Evolutionary conservation across 2,797 vertebrate genomes (phyloP), one percentile per base, ranked within the genome.

Genomic region (Danionella dracula): DNA sequence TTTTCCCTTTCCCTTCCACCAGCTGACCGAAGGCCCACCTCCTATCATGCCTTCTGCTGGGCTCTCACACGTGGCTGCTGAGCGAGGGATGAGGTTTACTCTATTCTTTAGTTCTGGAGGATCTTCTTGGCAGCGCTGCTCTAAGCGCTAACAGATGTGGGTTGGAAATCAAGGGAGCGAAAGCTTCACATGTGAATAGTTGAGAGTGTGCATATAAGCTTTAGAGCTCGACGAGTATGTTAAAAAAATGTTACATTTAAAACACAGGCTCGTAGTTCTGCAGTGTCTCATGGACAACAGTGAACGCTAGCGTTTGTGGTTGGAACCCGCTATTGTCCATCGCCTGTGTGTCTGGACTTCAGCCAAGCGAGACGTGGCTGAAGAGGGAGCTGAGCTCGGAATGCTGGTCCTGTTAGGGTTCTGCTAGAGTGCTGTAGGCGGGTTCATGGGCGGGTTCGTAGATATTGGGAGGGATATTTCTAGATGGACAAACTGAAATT

Each of bases 341-440:
- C 11, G 50, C 32, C 40, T 60, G 21, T 65, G n/a, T 60, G 62
- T 49, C 68, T 73, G 73, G 68, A 57, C 19, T 56, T 19, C 27
- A 50, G 72, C 74, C 76, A 76, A 67, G 53, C 49, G 32, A 74
- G 69, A 76, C 61, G 62, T 76, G 74, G 68, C 76, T 66, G 15
- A 51, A 60, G 46, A 54, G 60, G 10, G 59, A 67, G 54, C 40
- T 11, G 13, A 70, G 19, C 59, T 61, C 68, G 68, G 58, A 69
- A 34, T 60, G 31, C 42, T 70, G 50, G 68, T 71, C 73, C 71
- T 71, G 54, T 20, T 53, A 66, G 44, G 45, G 48, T 73, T 31
- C 53, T 59, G 57, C 53, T 44, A 45, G 60, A 65, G 19, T 49
- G 62, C n/a, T 3, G 35, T 59, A 65, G 45, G 62, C 20, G 54